phyloP scores from a whole-genome alignment of 2,888 invertebrate genomes.

The Cheilosia vulpina region DNA sequence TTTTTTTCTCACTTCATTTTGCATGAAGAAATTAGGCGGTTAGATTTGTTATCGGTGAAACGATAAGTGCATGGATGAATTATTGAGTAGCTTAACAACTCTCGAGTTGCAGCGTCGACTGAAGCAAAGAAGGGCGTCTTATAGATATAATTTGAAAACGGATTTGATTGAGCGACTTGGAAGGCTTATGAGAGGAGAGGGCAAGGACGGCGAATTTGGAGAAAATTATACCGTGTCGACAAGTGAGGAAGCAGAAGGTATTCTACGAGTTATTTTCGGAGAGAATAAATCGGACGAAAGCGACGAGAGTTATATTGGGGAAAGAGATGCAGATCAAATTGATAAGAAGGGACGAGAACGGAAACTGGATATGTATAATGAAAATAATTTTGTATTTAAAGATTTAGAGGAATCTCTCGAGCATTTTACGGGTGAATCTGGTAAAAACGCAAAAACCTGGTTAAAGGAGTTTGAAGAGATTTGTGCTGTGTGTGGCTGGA shows the following conservation, averaged over 20 bases:
- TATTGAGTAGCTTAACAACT: neutral
- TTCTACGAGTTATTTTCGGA: neutral
- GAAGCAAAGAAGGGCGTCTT: neutral
- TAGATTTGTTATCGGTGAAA: neutral
- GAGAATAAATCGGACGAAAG: neutral
- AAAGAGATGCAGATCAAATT: neutral
- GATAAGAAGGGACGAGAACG: neutral
- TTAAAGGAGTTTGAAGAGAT: constrained; percentile 6
- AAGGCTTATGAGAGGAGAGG: neutral
- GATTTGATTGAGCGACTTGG: neutral
- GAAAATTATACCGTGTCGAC: neutral
- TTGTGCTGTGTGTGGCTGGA: constrained; percentile 3
- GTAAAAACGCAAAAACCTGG: neutral
- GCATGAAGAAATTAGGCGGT: neutral
- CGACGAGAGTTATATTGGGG: neutral
- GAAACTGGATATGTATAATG: neutral
- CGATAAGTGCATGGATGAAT: constrained; percentile 10
- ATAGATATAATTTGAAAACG: too few relatives aligned
- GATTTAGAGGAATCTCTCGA: neutral
- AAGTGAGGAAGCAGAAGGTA: neutral
- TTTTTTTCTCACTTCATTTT: neutral
- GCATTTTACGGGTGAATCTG: neutral
- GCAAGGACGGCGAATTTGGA: neutral
- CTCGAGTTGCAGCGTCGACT: neutral
- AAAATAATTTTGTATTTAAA: neutral